Base-by-base conservation (phyloP, 2,888 invertebrate species). In the Danaus chrysippus region DNA sequence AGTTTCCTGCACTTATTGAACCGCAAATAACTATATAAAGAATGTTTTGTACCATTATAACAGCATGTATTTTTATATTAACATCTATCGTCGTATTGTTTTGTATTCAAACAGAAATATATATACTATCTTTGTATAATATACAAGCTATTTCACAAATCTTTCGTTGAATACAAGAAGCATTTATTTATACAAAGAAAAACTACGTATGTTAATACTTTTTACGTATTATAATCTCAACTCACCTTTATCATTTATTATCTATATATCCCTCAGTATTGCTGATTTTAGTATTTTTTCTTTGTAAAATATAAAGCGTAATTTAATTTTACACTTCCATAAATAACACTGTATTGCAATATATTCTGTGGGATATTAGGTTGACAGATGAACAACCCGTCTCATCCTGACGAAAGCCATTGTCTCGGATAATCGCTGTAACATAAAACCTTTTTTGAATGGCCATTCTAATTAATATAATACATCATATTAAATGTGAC, bases 1-100 rank as follows among this genome's bases (percentile, higher is more conserved):
- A 57, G 61, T 68, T 66, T 71, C 70, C 68, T 65, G 68, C 62
- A 61, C 54, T 70, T 69, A 70, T 64, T 68, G 60, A 49, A 64
- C 17, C 17, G 9, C 10, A 49, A 17, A 49, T 3, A 49, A 49
- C 12, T 49, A 49, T 49, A 34, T 5, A 34, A 34, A 5, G 3
- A 34, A 34, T 34, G 23, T 34, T 34, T 34, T 34, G 23, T 34
- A 34, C 23, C 23, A 34, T 34, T 34, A 34, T 34, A 34, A 34
- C 6, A 34, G 23, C 23, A 34, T 8, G 8, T 34, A 34, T 34
- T 34, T 34, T 34, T 34, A 34, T 6, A 34, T 34, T 34, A 34
- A 6, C 23, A 34, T 3, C 3, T 34, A 1, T 34, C 23, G 23
- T 34, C 8, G 8, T 34, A 34, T 34, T 6, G 6, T 6, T 34